A percentile compares a stretch with the other conserved stretches of the same genome.
phyloP scores from a whole-genome alignment of 1,140 invertebrate species.

The Listronotus bonariensis region DNA sequence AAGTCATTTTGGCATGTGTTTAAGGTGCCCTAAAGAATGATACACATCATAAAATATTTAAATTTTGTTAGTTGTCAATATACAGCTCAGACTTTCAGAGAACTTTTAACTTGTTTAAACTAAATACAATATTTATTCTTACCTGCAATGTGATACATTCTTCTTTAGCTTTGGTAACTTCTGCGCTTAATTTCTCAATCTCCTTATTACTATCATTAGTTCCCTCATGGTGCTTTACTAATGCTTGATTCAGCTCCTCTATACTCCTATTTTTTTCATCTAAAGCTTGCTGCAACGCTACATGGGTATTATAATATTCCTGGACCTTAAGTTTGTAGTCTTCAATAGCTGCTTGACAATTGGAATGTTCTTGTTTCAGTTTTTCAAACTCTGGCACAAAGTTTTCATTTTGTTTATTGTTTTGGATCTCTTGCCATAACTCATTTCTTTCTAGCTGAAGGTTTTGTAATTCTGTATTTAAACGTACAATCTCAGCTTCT shows the following conservation, averaged over 20 bases:
- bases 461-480: slow-evolving; percentile 13
- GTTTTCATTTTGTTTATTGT: background rate
- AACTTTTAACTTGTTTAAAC: too few species aligned
- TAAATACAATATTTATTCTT: background rate
- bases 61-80: too few species aligned
- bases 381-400: slow-evolving; percentile 20
- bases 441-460: slow-evolving; percentile 6
- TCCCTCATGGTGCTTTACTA: slow-evolving; percentile 17
- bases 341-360: slow-evolving; percentile 13
- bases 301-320: slow-evolving; percentile 17
- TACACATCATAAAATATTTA: background rate
- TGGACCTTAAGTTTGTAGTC: slow-evolving; percentile 27
- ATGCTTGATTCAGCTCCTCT: slow-evolving; percentile 16
- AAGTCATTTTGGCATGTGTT: slow-evolving; percentile 28
- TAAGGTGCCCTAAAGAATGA: slow-evolving; percentile 14
- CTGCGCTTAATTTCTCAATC: slow-evolving; percentile 20
- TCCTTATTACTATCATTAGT: slow-evolving; percentile 34
- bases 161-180: slow-evolving; percentile 22
- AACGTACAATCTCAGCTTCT: slow-evolving; percentile 55
- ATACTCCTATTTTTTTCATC: slow-evolving; percentile 38
- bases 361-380: slow-evolving; percentile 18
- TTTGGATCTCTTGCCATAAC: background rate
- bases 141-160: slow-evolving; percentile 31
- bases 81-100: too few species aligned
- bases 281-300: slow-evolving; percentile 20